These are phyloP conservation scores for Dryoscopus gambensis DNA, from an alignment of 2,113 vertebrate genomes.

Conservation along the genomic window DNA sequence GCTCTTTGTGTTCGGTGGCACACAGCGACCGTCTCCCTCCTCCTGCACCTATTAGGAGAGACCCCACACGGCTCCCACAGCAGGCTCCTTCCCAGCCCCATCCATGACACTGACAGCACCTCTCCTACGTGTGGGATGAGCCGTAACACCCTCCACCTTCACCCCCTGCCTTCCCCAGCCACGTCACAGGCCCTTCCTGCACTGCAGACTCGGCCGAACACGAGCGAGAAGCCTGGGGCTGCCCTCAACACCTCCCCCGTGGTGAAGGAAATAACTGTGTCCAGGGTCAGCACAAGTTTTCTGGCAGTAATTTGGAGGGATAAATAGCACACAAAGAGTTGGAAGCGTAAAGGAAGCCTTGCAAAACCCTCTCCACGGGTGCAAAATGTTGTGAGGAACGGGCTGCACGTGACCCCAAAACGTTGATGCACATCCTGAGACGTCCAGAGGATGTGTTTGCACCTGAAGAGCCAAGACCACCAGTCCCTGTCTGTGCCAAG, in stretches of 20 bases:
- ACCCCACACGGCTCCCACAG: background rate
- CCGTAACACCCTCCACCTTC: background rate
- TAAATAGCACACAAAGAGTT: accelerated
- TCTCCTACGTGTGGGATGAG: background rate
- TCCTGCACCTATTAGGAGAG: conserved; percentile 36
- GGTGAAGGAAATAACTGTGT: background rate
- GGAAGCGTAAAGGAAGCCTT: background rate
- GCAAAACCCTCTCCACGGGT: background rate
- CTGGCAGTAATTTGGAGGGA: background rate
- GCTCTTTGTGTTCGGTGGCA: background rate
- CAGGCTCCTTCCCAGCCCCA: conserved; percentile 17
- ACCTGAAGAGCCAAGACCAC: background rate
- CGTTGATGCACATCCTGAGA: accelerated
- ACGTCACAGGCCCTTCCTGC: accelerated
- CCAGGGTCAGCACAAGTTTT: background rate
- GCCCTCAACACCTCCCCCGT: accelerated
- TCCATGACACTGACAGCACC: conserved; percentile 21
- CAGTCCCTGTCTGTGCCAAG: accelerated
- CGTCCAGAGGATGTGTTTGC: accelerated
- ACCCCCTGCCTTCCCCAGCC: accelerated
- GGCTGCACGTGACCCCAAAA: background rate
- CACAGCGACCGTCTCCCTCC: background rate
- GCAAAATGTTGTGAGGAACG: background rate
- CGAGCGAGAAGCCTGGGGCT: accelerated
- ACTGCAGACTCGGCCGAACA: accelerated